A percentile compares a stretch with the other conserved stretches of the same genome.
Conservation (phyloP, 2,113 vertebrate species). For the Anoplopoma fimbria region DNA sequence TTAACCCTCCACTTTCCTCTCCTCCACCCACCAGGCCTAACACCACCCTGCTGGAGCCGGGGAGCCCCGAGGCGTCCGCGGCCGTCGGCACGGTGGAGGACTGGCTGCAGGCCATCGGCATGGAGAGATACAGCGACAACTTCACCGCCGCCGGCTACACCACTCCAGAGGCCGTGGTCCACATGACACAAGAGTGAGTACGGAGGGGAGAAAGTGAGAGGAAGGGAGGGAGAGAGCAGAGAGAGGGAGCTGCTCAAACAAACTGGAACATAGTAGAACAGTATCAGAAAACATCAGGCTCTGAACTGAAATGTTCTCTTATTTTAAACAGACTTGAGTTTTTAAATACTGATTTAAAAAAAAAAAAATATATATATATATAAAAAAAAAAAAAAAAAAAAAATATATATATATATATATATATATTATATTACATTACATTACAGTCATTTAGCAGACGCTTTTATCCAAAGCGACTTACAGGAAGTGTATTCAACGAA, state of each 20-base stretch:
- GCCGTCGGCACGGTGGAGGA: conserved; percentile 90
- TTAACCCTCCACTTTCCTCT: background rate
- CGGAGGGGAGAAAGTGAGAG: background rate
- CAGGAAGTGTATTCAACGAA: no score
- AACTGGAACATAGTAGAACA: background rate
- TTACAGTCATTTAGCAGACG: no score
- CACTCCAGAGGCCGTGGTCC: conserved; percentile 93
- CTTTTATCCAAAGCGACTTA: no score
- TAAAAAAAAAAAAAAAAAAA: no score
- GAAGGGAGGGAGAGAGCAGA: background rate
- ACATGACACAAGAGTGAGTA: conserved; percentile 98
- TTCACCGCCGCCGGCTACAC: conserved; percentile 96
- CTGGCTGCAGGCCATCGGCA: conserved; percentile 97
- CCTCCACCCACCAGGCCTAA: conserved; percentile 83
- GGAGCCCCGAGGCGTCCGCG: conserved; percentile 89
- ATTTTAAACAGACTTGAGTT: no score
- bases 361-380: no score
- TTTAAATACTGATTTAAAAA: no score
- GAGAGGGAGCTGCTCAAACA: background rate
- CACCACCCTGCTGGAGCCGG: conserved; percentile 93
- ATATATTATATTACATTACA: no score
- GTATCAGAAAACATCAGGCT: background rate
- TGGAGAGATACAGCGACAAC: conserved; percentile 97
- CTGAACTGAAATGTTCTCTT: background rate
- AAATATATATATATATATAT: no score